These are phyloP conservation scores for Protosalanx chinensis DNA, from an alignment of 2,797 vertebrate species.

Conservation along the genomic window DNA sequence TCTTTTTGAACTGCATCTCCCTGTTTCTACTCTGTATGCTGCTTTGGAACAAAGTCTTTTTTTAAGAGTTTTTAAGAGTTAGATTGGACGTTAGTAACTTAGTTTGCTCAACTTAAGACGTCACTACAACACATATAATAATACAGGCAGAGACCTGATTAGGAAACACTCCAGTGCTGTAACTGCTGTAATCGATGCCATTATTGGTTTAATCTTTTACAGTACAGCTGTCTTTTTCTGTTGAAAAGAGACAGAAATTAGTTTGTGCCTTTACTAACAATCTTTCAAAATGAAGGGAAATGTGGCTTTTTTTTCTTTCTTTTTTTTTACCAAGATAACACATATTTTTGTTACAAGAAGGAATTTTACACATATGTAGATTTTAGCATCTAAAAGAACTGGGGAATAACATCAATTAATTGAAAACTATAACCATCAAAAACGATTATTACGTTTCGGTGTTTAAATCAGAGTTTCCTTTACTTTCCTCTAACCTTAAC, in stretches of 20 bases:
- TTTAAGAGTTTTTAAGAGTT: not conserved
- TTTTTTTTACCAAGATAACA: no score
- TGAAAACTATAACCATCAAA: not conserved
- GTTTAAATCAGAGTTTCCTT: not conserved
- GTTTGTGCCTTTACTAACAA: not conserved
- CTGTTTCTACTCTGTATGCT: not conserved
- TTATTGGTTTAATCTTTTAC: not conserved
- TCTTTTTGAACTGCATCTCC: not conserved
- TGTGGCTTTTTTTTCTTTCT: not conserved
- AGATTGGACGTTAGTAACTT: slow-evolving; percentile 7
- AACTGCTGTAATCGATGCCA: not conserved
- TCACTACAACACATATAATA: not conserved
- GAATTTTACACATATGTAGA: not conserved
- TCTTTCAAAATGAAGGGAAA: not conserved
- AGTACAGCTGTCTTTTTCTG: not conserved
- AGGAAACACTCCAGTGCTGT: not conserved
- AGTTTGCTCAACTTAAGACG: not conserved
- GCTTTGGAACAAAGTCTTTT: not conserved
- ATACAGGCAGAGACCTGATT: not conserved
- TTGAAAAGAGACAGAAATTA: not conserved
- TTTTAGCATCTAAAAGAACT: not conserved
- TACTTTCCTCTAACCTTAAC: not conserved
- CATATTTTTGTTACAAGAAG: no score
- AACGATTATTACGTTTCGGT: not conserved
- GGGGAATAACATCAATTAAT: not conserved